A percentile compares a stretch with the other conserved stretches of the same genome.
Evolutionary conservation across 2,113 vertebrate genomes (phyloP).

Genomic region (Acanthochromis polyacanthus): DNA sequence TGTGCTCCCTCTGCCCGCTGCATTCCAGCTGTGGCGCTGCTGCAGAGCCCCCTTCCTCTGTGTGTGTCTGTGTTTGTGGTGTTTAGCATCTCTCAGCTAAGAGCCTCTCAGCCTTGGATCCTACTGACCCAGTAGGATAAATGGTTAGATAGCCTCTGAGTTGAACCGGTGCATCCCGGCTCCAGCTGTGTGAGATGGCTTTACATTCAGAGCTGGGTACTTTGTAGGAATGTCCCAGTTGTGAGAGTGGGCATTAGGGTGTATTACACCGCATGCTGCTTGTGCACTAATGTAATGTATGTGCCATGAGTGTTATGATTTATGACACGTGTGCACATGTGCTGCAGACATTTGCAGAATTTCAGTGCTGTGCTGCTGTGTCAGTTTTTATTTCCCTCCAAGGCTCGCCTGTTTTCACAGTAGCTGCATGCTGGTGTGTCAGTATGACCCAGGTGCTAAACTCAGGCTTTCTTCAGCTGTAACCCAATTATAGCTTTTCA

Average conservation of each 20-base stretch:
- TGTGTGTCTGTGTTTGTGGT: conserved; percentile 42
- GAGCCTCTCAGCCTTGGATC: conserved; percentile 39
- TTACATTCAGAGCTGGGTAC: conserved; percentile 2
- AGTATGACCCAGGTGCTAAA: conserved; percentile 61
- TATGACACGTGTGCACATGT: conserved; percentile 38
- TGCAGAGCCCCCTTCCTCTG: conserved; percentile 55
- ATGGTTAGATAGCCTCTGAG: conserved; percentile 17
- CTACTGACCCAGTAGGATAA: conserved; percentile 45
- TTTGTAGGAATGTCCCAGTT: conserved; percentile 23
- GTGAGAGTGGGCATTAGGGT: conserved; percentile 8
- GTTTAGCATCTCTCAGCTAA: conserved; percentile 64
- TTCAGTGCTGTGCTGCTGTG: conserved; percentile 35
- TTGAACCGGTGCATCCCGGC: conserved; percentile 7
- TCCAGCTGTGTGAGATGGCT: conserved; percentile 27
- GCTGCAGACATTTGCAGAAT: conserved; percentile 48
- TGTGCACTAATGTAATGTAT: conserved; percentile 26
- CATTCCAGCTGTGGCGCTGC: conserved; percentile 73
- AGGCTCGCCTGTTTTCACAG: conserved; percentile 24
- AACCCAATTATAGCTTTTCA: conserved; percentile 44
- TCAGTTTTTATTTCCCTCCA: conserved; percentile 43
- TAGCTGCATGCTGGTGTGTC: conserved; percentile 38
- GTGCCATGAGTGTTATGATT: conserved; percentile 39
- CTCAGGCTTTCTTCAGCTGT: conserved; percentile 47
- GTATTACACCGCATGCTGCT: conserved; percentile 1
- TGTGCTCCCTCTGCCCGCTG: conserved; percentile 49